Conservation (phyloP, 2,797 vertebrate species). For the Cephalopachus bancanus region DNA sequence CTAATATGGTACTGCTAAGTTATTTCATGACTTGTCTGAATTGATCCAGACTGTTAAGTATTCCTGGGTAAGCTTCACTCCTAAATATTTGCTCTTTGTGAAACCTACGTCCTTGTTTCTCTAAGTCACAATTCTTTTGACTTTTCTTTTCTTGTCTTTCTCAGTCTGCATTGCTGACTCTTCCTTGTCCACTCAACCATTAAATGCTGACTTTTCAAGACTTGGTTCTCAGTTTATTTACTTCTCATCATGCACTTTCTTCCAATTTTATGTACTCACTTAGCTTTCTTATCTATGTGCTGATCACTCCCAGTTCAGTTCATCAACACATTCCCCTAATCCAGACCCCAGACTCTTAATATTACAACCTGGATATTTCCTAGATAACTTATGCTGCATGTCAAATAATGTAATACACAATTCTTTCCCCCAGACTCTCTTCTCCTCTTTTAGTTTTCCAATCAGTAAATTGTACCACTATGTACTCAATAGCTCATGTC, state of each 20-base stretch:
- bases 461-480: neutral
- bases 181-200: neutral
- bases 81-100: constrained; percentile 24
- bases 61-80: neutral
- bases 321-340: neutral
- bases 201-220: neutral
- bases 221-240: neutral
- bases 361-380: neutral
- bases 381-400: neutral
- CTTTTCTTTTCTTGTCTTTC: neutral
- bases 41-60: constrained; percentile 1
- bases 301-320: neutral
- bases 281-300: neutral
- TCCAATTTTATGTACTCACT: neutral
- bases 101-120: neutral
- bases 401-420: neutral
- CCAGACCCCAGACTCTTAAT: neutral
- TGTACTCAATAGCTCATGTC: neutral
- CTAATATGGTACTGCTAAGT: constrained; percentile 10
- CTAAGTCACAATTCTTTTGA: neutral
- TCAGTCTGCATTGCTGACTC: neutral
- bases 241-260: neutral
- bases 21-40: neutral
- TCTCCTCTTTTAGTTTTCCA: neutral
- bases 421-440: neutral